Conservation (phyloP, 1,140 invertebrate genomes). For the Hesperophylax magnus region DNA sequence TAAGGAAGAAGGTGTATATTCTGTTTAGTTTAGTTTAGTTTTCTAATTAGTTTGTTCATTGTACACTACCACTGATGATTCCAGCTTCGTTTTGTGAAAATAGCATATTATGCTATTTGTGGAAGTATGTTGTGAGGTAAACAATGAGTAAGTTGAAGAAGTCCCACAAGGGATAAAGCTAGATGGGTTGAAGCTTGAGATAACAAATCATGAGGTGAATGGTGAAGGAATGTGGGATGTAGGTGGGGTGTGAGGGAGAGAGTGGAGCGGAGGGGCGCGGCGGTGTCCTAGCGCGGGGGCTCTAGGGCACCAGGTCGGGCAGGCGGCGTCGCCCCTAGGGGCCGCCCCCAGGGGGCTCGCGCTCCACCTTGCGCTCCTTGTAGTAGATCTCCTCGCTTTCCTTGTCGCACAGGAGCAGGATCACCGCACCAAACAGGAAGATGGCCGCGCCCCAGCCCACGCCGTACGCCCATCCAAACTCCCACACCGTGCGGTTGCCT, state of each 20-base stretch:
- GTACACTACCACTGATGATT: too few species aligned
- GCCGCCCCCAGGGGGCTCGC: conserved; percentile 63
- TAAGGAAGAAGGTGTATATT: too few species aligned
- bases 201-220: not conserved
- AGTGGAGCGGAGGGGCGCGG: conserved; percentile 30
- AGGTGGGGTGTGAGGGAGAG: not conserved
- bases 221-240: not conserved
- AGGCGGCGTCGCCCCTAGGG: conserved; percentile 71
- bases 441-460: conserved; percentile 97
- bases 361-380: conserved; percentile 88
- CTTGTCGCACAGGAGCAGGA: conserved; percentile 95
- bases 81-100: too few species aligned
- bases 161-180: too few species aligned
- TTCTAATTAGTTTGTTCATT: too few species aligned
- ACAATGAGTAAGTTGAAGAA: too few species aligned
- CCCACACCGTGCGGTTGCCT: conserved; percentile 91
- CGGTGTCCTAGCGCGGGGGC: conserved; percentile 41
- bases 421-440: conserved; percentile 94
- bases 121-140: too few species aligned
- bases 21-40: too few species aligned
- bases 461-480: conserved; percentile 98
- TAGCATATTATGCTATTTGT: too few species aligned
- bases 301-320: conserved; percentile 72
- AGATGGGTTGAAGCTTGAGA: too few species aligned
- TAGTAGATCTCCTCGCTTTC: conserved; percentile 99